Percentiles rank a stretch among this genome's conserved stretches.
These are phyloP conservation scores for Cephus pulcher DNA, from an alignment of 2,888 invertebrate species.

Conservation along the genomic window DNA sequence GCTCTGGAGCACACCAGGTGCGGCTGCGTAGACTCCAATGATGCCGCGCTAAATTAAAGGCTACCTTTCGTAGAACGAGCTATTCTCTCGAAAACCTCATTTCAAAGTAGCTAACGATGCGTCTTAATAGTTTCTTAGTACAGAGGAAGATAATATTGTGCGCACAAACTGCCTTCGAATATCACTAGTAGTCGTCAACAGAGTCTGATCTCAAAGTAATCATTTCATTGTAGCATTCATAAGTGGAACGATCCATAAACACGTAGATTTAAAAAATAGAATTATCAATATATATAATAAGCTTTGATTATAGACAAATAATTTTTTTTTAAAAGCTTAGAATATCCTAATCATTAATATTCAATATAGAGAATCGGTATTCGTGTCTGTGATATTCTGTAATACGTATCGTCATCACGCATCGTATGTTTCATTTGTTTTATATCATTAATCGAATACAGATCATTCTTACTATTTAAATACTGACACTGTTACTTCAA, in stretches of 20 bases:
- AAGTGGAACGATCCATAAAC: not conserved
- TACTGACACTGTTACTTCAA: not conserved
- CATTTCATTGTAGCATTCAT: not conserved
- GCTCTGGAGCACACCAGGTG: conserved; percentile 55
- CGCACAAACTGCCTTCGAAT: not conserved
- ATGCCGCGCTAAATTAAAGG: not conserved
- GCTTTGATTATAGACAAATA: not conserved
- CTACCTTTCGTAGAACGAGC: not conserved
- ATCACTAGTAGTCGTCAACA: not conserved
- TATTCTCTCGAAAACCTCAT: not conserved
- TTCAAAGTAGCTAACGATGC: not conserved
- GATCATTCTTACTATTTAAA: conserved; percentile 40
- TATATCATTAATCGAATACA: conserved; percentile 20
- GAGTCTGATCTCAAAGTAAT: not conserved
- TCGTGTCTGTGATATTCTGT: conserved; percentile 36
- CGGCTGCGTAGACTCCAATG: conserved; percentile 39
- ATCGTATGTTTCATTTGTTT: not conserved
- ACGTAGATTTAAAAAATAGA: not conserved
- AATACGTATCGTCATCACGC: not conserved
- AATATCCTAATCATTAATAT: not conserved
- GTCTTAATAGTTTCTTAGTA: not conserved
- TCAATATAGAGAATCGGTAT: conserved; percentile 8
- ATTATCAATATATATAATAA: not conserved
- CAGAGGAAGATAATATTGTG: not conserved
- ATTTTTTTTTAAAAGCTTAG: not conserved